These are phyloP conservation scores for Drosophila chauvacae DNA, from an alignment of 1,140 invertebrate species.

Conservation along the genomic window DNA sequence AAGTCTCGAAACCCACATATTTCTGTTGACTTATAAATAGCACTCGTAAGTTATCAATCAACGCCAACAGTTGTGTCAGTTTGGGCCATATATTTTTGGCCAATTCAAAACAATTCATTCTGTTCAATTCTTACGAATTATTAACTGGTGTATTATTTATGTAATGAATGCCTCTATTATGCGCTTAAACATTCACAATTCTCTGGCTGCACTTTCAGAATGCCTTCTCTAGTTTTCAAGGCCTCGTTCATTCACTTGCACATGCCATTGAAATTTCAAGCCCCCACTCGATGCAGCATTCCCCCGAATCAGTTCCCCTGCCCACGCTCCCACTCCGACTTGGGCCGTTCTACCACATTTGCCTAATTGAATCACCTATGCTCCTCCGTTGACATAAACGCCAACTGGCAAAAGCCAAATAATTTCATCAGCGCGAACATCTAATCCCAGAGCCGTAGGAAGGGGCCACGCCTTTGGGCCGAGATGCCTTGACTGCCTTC, in stretches of 20 bases:
- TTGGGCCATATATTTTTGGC: too few species aligned
- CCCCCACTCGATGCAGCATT: conserved; percentile 40
- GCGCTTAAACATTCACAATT: background rate
- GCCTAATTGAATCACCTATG: conserved; percentile 72
- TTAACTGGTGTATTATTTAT: background rate
- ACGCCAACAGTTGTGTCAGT: background rate
- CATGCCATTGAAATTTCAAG: conserved; percentile 49
- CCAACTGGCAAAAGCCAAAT: conserved; percentile 60
- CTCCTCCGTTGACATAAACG: conserved; percentile 59
- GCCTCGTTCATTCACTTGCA: conserved; percentile 41
- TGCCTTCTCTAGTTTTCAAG: conserved; percentile 21
- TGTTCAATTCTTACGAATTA: background rate
- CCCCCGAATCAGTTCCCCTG: conserved; percentile 35
- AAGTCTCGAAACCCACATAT: conserved; percentile 10
- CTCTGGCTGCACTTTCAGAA: conserved; percentile 3
- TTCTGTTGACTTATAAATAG: background rate
- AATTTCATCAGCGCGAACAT: conserved; percentile 60
- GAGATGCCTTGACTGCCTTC: conserved; percentile 56
- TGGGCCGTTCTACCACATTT: conserved; percentile 25
- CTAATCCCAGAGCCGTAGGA: conserved; percentile 39
- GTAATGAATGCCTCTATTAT: background rate
- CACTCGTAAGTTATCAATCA: conserved; percentile 7
- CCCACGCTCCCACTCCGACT: conserved; percentile 12
- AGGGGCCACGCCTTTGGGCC: conserved; percentile 32
- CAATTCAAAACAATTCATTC: conserved; percentile 1